phyloP scores from a whole-genome alignment of 37 sponge, comb jelly and placozoan genomes.

The Eunapius fragilis region DNA sequence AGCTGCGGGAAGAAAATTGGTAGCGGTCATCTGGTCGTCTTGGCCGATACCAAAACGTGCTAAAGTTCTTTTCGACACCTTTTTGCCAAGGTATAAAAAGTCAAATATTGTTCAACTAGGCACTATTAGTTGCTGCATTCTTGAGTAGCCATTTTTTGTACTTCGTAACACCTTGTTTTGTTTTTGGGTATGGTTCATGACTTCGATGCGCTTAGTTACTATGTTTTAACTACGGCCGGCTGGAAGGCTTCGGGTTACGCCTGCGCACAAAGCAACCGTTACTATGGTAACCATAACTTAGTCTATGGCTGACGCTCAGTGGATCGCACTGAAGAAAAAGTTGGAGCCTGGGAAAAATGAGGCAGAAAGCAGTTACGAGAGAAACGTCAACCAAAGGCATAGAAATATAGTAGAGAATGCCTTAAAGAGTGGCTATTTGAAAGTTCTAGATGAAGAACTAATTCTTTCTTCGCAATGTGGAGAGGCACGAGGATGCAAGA shows the following conservation, averaged over 20 bases:
- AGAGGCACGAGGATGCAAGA: not conserved
- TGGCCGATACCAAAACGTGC: not conserved
- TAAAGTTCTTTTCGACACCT: not conserved
- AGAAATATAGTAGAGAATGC: conserved; percentile 35
- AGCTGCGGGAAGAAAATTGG: conserved; percentile 34
- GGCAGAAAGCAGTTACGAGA: not conserved
- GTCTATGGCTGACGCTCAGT: conserved; percentile 19
- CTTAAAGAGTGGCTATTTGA: conserved; percentile 54
- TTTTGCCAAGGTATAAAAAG: not conserved
- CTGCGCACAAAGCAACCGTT: not conserved
- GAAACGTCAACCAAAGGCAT: conserved; percentile 26
- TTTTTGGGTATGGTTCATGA: too few relatives aligned
- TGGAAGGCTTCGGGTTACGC: too few relatives aligned
- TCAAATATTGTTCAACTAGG: not conserved
- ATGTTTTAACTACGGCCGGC: too few relatives aligned
- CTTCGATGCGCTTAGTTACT: too few relatives aligned
- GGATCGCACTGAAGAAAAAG: conserved; percentile 41
- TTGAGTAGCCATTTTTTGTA: too few relatives aligned
- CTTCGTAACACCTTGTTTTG: too few relatives aligned
- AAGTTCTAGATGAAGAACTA: conserved; percentile 37
- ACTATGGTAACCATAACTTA: conserved; percentile 21
- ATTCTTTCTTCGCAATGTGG: conserved; percentile 31
- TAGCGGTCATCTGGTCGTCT: conserved; percentile 30
- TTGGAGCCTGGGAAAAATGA: conserved; percentile 23
- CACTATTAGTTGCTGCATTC: too few relatives aligned